A percentile compares a stretch with the other conserved stretches of the same genome.
phyloP scores from a whole-genome alignment of 2,797 vertebrate species.

The Sebastes iracundus region DNA sequence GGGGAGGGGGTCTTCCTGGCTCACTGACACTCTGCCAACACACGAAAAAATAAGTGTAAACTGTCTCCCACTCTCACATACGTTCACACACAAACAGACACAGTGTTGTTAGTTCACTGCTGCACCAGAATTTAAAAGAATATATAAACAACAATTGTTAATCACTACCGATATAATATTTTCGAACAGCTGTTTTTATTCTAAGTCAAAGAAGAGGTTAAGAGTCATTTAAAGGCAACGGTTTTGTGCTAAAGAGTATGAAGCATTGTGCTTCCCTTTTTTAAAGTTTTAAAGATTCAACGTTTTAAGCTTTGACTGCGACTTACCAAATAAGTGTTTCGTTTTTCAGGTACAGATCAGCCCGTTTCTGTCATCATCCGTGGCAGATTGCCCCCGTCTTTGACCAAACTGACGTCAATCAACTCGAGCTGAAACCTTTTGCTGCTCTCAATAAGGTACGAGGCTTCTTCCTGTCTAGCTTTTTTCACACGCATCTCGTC shows the following conservation, averaged over 20 bases:
- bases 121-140: background rate
- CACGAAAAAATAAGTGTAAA: conserved; percentile 45
- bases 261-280: conserved; percentile 33
- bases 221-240: background rate
- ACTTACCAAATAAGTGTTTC: conserved; percentile 50
- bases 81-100: conserved; percentile 12
- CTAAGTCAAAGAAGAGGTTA: background rate
- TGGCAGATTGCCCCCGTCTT: background rate
- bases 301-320: background rate
- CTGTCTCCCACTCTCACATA: conserved; percentile 19
- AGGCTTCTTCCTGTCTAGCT: conserved; percentile 72
- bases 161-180: background rate
- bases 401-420: conserved; percentile 62
- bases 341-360: conserved; percentile 16
- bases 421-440: conserved; percentile 44
- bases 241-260: background rate
- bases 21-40: conserved; percentile 51
- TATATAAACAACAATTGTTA: background rate
- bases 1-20: conserved; percentile 77
- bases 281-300: background rate
- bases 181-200: background rate
- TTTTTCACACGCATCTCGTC: conserved; percentile 57
- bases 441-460: conserved; percentile 22
- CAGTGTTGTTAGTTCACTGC: background rate
- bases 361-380: conserved; percentile 30